Base-by-base conservation (phyloP, 2,888 invertebrate genomes). In the Rhamnusium bicolor region DNA sequence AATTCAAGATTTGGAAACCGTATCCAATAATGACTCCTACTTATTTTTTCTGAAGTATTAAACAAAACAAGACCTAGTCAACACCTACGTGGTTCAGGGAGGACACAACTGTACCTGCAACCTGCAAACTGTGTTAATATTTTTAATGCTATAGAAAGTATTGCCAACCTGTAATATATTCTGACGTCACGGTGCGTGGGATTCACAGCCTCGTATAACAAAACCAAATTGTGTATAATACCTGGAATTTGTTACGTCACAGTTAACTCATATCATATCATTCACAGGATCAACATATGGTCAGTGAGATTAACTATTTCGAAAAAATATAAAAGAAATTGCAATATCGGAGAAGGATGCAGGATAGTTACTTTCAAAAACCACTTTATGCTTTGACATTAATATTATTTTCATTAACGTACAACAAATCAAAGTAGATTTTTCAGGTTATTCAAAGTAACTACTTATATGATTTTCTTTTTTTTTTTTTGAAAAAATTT, bases 151-250 rank as follows among this genome's bases (percentile, higher is more conserved):
- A 46, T 67, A 67, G 67, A 67, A 67, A 67, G 67, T 46, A 56
- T 46, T 46, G 53, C 53, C 53, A 27, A 56, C 56, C 54, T 54
- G 54, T 40, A 67, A 27, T 53, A 8, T 21, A 19, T 2, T 32
- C 40, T 69, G 71, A 74, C 74, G 71, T 74, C 71, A 71, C 10
- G 19, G 7, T 27, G 56, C 49, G 74, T 74, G 74, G 74, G 74
- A 68, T 54, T 74, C 69, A 60, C 71, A 71, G 62, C 74, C 71
- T 74, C 68, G 71, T 24, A 61, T 72, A 61, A 61, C 67, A 72
- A 67, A 72, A 53, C 67, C 61, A 67, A 67, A 67, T 67, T 56
- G 67, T 54, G 56, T 67, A n/a, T 40, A 40, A 40, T 40, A 67
- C 67, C 53, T 18, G 47, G 67, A 56, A 67, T 67, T 40, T n/a